Evolutionary conservation across 2,797 vertebrate species (phyloP).

Genomic region (Zalophus californianus): DNA sequence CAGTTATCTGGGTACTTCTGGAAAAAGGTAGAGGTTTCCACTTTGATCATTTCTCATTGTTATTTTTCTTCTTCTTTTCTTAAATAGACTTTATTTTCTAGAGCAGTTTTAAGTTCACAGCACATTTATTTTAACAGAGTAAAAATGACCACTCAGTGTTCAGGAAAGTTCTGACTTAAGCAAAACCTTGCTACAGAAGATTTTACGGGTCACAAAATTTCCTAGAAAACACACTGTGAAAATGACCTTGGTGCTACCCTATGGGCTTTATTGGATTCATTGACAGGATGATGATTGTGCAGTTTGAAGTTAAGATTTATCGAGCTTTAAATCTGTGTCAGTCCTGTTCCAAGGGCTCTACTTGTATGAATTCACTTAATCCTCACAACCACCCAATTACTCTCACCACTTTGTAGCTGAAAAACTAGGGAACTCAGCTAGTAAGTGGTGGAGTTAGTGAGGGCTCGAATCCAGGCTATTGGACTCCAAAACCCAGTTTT

Average conservation of each 20-base stretch:
- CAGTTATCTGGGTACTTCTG: neutral
- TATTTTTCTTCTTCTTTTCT: neutral
- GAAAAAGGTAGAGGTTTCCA: neutral
- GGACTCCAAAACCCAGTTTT: neutral
- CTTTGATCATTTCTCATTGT: neutral
- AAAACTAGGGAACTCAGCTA: conserved; percentile 7
- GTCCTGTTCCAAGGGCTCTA: neutral
- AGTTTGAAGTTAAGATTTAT: neutral
- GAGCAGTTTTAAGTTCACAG: neutral
- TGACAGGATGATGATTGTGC: neutral
- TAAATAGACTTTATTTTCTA: neutral
- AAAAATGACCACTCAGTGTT: neutral
- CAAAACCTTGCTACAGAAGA: neutral
- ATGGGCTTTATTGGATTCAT: neutral
- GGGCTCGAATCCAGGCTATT: neutral
- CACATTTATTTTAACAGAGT: neutral
- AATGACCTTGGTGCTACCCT: neutral
- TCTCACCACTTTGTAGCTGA: neutral
- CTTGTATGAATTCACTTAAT: neutral
- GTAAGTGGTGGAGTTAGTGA: neutral
- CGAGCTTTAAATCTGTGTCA: neutral
- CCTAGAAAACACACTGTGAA: neutral
- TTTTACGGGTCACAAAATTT: neutral
- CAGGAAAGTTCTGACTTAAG: neutral
- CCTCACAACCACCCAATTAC: neutral